Conservation (phyloP, 2,113 vertebrate genomes). For the Ctenodactylus gundi region DNA sequence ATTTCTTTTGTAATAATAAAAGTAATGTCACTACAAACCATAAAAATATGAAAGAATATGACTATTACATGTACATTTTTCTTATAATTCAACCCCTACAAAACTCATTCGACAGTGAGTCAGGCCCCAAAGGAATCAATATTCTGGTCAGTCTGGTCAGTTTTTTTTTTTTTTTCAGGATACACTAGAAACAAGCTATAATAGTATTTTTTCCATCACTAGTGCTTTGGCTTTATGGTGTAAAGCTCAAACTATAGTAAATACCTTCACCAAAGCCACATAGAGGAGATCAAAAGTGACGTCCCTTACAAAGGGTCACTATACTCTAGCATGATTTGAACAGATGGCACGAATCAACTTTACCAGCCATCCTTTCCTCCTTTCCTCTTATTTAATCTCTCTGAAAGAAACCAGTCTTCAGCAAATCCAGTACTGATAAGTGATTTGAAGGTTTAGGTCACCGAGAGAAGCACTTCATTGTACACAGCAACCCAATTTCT, state of each 20-base stretch:
- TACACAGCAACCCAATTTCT: not conserved
- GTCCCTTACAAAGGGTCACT: conserved; percentile 17
- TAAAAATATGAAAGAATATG: not conserved
- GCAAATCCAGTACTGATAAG: not conserved
- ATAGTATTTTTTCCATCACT: not conserved
- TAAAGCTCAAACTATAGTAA: conserved; percentile 26
- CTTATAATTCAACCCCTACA: not conserved
- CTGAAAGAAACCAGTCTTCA: not conserved
- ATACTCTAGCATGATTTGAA: not conserved
- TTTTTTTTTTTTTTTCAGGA: not conserved
- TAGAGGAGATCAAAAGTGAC: not conserved
- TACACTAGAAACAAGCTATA: not conserved
- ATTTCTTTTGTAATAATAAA: not conserved
- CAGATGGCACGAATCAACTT: not conserved
- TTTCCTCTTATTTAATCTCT: conserved; percentile 3
- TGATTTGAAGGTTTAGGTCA: conserved; percentile 17
- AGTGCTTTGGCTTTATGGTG: not conserved
- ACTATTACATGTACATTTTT: not conserved
- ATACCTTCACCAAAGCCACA: not conserved
- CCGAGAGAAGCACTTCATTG: not conserved
- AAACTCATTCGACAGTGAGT: not conserved
- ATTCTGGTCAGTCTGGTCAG: conserved; percentile 34
- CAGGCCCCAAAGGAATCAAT: not conserved
- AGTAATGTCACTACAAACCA: not conserved
- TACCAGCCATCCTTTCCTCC: not conserved